Conservation (phyloP, 35 echinoderm and acorn worm genomes). For the Lytechinus pictus region DNA sequence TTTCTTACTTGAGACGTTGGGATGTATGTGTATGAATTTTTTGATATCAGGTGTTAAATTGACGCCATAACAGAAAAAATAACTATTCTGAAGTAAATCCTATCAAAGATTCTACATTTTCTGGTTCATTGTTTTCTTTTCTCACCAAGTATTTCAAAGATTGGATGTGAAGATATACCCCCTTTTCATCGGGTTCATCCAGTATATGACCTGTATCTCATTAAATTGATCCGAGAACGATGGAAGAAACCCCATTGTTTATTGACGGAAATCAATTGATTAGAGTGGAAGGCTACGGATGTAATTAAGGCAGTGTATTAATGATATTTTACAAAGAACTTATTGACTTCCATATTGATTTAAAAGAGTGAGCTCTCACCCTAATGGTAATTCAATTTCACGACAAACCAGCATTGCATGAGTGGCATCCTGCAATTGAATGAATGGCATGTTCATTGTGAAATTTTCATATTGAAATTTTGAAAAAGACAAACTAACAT, state of each 20-base stretch:
- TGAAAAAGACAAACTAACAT: background rate
- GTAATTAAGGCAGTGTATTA: background rate
- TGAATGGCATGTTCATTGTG: background rate
- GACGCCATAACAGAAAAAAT: too few species aligned
- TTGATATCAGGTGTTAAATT: too few species aligned
- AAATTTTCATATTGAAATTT: background rate
- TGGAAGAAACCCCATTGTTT: slow-evolving; percentile 11
- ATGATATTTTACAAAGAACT: background rate
- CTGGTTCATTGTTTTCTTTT: too few species aligned
- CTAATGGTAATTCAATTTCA: slow-evolving; percentile 5
- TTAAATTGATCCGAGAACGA: background rate
- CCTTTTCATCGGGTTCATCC: background rate
- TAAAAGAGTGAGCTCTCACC: background rate
- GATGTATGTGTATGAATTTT: too few species aligned
- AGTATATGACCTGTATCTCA: background rate
- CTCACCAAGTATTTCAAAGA: too few species aligned
- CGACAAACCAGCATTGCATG: background rate
- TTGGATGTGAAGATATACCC: background rate
- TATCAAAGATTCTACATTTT: too few species aligned
- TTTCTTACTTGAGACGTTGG: too few species aligned
- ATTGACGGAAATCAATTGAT: background rate
- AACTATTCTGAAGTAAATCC: too few species aligned
- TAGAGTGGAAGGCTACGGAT: background rate
- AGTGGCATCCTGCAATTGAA: background rate
- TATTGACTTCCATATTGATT: background rate